Evolutionary conservation across 2,888 invertebrate genomes (phyloP).

Genomic region (Dolomedes plantarius): DNA sequence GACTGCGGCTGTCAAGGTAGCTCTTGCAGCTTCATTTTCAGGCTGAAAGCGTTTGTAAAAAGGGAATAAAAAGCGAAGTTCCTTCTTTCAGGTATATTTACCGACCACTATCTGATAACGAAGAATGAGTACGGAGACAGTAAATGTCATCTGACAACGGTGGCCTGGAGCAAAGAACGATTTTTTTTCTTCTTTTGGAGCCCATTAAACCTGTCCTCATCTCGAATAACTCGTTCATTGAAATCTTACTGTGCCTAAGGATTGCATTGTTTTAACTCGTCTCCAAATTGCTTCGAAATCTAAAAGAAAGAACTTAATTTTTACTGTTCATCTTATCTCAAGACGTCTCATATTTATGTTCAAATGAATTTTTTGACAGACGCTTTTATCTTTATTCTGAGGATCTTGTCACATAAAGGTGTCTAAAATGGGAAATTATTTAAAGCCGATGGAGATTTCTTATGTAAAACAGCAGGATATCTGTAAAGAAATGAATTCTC

Average conservation of each 20-base stretch:
- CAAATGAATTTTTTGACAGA: too few species aligned
- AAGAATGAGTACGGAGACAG: constrained; percentile 46
- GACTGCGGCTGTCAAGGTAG: constrained; percentile 34
- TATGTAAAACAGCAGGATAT: too few species aligned
- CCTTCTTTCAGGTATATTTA: constrained; percentile 26
- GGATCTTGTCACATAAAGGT: too few species aligned
- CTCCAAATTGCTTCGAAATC: too few species aligned
- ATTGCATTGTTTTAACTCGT: too few species aligned
- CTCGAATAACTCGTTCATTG: constrained; percentile 45
- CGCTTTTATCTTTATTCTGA: too few species aligned
- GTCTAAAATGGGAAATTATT: too few species aligned
- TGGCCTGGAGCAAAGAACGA: constrained; percentile 15
- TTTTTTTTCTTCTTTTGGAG: constrained; percentile 35
- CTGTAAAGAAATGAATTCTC: too few species aligned
- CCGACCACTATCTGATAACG: constrained; percentile 55
- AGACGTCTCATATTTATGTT: too few species aligned
- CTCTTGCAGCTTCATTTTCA: constrained; percentile 47
- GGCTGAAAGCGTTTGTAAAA: constrained; percentile 38
- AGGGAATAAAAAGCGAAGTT: constrained; percentile 46
- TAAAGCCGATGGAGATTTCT: too few species aligned
- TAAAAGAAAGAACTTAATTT: too few species aligned
- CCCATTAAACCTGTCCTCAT: constrained; percentile 55
- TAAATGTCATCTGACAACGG: constrained; percentile 58
- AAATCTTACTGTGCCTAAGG: constrained; percentile 25
- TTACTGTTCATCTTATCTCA: too few species aligned